Evolutionary conservation across 92 coral and sea anemone species (phyloP).

Genomic region (Nematostella vectensis): DNA sequence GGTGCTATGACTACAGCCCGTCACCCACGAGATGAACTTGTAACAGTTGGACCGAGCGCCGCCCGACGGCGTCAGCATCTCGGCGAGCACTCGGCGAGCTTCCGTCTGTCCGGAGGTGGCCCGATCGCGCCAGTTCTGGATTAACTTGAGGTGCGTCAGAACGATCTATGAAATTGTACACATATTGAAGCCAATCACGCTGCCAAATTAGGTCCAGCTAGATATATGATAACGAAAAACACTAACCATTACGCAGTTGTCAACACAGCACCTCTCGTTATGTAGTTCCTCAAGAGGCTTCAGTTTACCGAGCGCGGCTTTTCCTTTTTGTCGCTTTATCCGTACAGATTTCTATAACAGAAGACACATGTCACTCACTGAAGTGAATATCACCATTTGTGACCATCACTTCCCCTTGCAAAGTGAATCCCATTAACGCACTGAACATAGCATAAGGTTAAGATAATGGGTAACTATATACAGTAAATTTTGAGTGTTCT

Average conservation of each 20-base stretch:
- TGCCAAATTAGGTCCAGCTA: too few species aligned
- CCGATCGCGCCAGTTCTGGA: conserved; percentile 97
- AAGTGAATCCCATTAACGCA: too few species aligned
- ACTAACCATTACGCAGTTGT: conserved; percentile 94
- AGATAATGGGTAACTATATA: too few species aligned
- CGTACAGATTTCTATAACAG: conserved; percentile 80
- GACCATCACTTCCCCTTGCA: not conserved
- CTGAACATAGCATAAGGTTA: too few species aligned
- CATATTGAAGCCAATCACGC: too few species aligned
- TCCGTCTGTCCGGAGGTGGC: conserved; percentile 95
- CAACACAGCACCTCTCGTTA: conserved; percentile 85
- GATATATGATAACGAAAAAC: too few species aligned
- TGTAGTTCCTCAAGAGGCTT: conserved; percentile 65
- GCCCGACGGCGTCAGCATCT: conserved; percentile 97
- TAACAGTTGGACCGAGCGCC: conserved; percentile 98
- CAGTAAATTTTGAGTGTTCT: too few species aligned
- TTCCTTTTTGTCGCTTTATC: conserved; percentile 84
- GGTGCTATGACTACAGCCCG: conserved; percentile 97
- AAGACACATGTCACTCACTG: too few species aligned
- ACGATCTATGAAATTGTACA: conserved; percentile 88
- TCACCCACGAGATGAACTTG: conserved; percentile 97
- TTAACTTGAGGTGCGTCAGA: conserved; percentile 69
- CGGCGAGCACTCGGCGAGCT: conserved; percentile 96
- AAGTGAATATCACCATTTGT: too few species aligned
- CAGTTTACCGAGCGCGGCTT: conserved; percentile 96